Percentiles rank a stretch among this genome's conserved stretches.
These are phyloP conservation scores for Diaphora mendica DNA, from an alignment of 2,888 invertebrate genomes.

Conservation along the genomic window DNA sequence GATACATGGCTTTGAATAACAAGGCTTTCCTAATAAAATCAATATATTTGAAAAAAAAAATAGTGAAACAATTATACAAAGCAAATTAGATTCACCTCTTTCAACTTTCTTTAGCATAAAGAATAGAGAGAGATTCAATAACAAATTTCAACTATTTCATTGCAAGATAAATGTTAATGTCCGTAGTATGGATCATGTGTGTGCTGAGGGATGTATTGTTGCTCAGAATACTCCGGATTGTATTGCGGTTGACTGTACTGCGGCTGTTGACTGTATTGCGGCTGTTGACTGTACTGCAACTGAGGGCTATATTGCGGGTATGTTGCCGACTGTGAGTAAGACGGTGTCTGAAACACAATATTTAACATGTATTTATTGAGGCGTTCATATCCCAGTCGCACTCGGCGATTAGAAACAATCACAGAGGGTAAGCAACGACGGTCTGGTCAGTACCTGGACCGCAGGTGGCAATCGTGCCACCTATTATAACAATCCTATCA, in stretches of 20 bases:
- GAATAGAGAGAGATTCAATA: slow-evolving; percentile 13
- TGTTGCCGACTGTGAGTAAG: slow-evolving; percentile 10
- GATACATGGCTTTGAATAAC: neutral
- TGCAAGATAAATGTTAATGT: slow-evolving; percentile 50
- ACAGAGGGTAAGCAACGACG: too few species aligned
- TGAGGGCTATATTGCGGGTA: neutral
- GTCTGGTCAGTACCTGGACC: too few species aligned
- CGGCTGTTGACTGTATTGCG: slow-evolving; percentile 28
- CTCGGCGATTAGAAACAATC: too few species aligned
- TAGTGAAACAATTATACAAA: slow-evolving; percentile 16
- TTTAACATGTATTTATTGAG: neutral
- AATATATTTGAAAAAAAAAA: slow-evolving; percentile 5
- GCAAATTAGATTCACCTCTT: slow-evolving; percentile 32
- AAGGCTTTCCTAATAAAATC: neutral
- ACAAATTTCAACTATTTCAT: neutral
- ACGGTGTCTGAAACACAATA: slow-evolving; percentile 20
- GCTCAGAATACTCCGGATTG: slow-evolving; percentile 36
- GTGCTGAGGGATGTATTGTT: slow-evolving; percentile 44
- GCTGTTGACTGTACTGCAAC: slow-evolving; percentile 19
- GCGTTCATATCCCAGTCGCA: too few species aligned
- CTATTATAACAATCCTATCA: too few species aligned
- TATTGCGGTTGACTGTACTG: slow-evolving; percentile 37
- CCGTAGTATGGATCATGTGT: slow-evolving; percentile 77
- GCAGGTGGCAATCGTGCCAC: too few species aligned
- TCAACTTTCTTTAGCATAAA: slow-evolving; percentile 36